Evolutionary conservation across 2,888 invertebrate genomes (phyloP).

Genomic region (Drosophila prolongata): DNA sequence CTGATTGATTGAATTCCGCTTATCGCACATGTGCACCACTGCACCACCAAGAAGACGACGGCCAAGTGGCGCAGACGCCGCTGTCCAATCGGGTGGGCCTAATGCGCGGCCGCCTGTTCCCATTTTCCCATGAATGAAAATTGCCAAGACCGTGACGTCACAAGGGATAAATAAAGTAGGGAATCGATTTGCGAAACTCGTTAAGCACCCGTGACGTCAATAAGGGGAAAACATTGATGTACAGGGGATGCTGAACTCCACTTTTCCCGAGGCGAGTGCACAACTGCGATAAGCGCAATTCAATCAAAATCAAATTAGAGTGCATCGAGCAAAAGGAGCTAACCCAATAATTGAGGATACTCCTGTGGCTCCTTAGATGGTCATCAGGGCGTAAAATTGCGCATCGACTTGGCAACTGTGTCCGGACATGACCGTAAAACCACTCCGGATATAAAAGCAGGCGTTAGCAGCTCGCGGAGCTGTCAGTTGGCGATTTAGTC

Average conservation of each 20-base stretch:
- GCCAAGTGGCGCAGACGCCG: slow-evolving; percentile 22
- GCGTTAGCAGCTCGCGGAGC: slow-evolving; percentile 15
- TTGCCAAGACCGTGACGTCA: slow-evolving; percentile 38
- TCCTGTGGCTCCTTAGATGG: slow-evolving; percentile 53
- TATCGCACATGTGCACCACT: slow-evolving; percentile 80
- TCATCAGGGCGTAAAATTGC: slow-evolving; percentile 72
- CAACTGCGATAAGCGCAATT: slow-evolving; percentile 67
- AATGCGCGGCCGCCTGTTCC: slow-evolving; percentile 32
- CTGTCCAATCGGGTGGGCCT: slow-evolving; percentile 31
- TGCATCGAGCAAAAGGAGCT: slow-evolving; percentile 68
- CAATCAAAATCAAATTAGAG: slow-evolving; percentile 77
- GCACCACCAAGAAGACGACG: slow-evolving; percentile 29
- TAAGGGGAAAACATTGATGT: neutral
- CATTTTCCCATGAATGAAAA: slow-evolving; percentile 70
- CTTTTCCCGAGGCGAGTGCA: slow-evolving; percentile 49
- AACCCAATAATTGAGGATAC: slow-evolving; percentile 56
- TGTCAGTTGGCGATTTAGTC: slow-evolving; percentile 38
- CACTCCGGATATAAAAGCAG: slow-evolving; percentile 58
- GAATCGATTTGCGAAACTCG: slow-evolving; percentile 27
- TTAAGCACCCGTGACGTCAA: slow-evolving; percentile 37
- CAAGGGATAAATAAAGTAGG: neutral
- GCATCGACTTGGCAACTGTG: slow-evolving; percentile 55
- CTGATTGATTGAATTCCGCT: slow-evolving; percentile 77
- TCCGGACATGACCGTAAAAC: slow-evolving; percentile 1
- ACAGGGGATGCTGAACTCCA: slow-evolving; percentile 1